Conservation (phyloP, 2,888 invertebrate species). For the Troilus luridus region DNA sequence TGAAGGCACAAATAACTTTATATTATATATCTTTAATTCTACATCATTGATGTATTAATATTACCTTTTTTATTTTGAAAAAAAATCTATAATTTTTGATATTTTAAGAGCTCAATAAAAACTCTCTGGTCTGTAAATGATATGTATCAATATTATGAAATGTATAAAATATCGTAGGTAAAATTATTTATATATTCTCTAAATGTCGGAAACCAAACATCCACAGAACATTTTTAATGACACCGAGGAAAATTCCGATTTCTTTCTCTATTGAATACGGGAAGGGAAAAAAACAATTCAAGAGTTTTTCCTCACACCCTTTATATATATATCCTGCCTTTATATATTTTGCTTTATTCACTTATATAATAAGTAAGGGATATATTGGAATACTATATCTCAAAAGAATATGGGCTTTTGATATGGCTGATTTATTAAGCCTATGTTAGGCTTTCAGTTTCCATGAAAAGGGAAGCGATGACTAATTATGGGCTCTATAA, state of each 20-base stretch:
- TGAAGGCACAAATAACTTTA: too few species aligned
- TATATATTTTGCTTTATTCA: slow-evolving; percentile 9
- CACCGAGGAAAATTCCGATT: background rate
- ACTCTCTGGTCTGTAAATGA: too few species aligned
- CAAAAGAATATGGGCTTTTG: slow-evolving; percentile 3
- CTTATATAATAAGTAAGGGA: background rate
- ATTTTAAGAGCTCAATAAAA: too few species aligned
- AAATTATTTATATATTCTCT: too few species aligned
- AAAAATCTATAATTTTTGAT: too few species aligned
- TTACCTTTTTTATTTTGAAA: too few species aligned
- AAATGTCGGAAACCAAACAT: too few species aligned
- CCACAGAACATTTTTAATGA: too few species aligned
- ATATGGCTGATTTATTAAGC: slow-evolving; percentile 22
- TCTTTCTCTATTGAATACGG: background rate
- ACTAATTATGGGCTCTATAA: slow-evolving; percentile 42
- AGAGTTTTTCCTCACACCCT: background rate
- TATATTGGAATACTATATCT: slow-evolving; percentile 1
- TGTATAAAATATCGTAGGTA: too few species aligned
- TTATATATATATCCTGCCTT: background rate
- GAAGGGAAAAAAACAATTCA: background rate
- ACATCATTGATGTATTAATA: too few species aligned
- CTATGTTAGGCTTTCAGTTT: background rate
- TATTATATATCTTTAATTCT: too few species aligned
- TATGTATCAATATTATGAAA: too few species aligned
- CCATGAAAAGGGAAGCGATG: slow-evolving; percentile 27